Evolutionary conservation across 2,888 invertebrate genomes (phyloP), one percentile per base, ranked within the genome.

Genomic region (Odiellus spinosus): DNA sequence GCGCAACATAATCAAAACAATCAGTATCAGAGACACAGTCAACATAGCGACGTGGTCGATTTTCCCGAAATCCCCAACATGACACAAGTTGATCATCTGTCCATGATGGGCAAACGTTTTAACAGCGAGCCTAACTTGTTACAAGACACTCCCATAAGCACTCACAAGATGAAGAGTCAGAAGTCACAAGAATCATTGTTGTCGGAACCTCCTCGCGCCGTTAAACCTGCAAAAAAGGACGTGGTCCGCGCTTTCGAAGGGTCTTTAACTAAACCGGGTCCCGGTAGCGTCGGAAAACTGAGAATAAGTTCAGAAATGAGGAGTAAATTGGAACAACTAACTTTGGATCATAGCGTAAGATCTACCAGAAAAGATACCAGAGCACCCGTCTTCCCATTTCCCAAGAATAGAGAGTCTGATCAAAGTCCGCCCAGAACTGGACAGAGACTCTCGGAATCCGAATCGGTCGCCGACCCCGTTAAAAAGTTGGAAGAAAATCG

Each of bases 241-340:
- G 43, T 49, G 21, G 46, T 49, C 15, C 19, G 47, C 17, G 52
- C 52, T 2, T 52, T 52, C 40, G 49, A 50, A 42, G 49, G 48
- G 0, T 82, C 82, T 0, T 26, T 26, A 8, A 77, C 81, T 48
- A 71, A 83, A 36, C 84, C 83, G 0, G 78, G 80, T 0, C 85
- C 85, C 0, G 86, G 86, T 2, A 86, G 85, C 61, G 82, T 90
- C 3, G 88, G 90, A 0, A 90, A 90, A 64, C 66, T 90, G 1
- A 83, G 87, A 59, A 74, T 90, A 8, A 87, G 86, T 61, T 82
- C 84, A 0, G 88, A 90, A 68, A 90, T 90, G 88, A 75, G 86
- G 12, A 82, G 85, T 60, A 74, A 88, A 53, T 64, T 90, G 50
- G 90, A 90, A 63, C 56, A 55, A 38, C 86, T 88, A 0, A 88